Conservation (phyloP, 30 jellyfish, hydroid and myxozoan species). For the Morbakka virulenta region DNA sequence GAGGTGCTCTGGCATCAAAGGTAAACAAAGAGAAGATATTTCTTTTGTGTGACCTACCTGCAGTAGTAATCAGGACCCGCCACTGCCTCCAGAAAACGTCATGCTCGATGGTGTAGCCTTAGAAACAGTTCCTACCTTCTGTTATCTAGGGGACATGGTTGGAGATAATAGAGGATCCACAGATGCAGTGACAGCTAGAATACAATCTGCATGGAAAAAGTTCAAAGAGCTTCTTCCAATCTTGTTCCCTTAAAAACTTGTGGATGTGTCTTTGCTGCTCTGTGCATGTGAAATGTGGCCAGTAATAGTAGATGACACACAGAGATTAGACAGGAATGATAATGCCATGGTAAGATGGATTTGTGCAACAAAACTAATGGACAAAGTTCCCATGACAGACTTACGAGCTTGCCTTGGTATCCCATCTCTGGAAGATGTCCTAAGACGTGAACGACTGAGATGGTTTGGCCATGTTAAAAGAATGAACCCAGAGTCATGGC, state of each 20-base stretch:
- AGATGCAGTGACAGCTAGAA: slow-evolving; percentile 6
- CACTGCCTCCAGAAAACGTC: neutral
- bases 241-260: too few relatives aligned
- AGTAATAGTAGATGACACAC: neutral
- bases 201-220: neutral
- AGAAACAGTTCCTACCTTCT: neutral
- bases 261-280: too few relatives aligned
- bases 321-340: slow-evolving; percentile 3
- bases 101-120: neutral
- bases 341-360: slow-evolving; percentile 21
- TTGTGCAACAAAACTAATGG: too few relatives aligned
- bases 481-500: neutral
- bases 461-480: neutral
- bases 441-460: neutral
- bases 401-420: neutral
- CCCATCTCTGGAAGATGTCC: neutral
- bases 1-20: neutral
- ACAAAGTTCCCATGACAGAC: neutral
- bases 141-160: neutral
- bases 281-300: slow-evolving; percentile 19
- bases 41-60: neutral
- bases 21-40: neutral
- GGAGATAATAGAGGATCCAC: slow-evolving; percentile 7
- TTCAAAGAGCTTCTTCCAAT: neutral
- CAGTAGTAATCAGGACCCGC: neutral